Evolutionary conservation across 35 echinoderm and acorn worm species (phyloP).

Genomic region (Lytechinus variegatus): DNA sequence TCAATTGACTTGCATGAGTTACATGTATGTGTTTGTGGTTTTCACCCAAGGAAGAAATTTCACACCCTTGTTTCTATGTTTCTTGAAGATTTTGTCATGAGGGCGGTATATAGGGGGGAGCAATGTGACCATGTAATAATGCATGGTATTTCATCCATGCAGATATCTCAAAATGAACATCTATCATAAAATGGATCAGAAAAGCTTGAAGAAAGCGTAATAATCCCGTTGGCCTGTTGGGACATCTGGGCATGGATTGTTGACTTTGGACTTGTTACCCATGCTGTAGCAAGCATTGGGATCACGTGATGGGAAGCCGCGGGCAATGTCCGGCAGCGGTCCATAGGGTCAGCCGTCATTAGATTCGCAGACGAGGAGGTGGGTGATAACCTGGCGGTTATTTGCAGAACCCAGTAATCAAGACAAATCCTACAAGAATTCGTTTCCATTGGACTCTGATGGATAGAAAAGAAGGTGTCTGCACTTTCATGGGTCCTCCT

Average conservation of each 20-base stretch:
- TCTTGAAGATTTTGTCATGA: background rate
- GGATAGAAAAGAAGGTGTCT: background rate
- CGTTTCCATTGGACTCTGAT: background rate
- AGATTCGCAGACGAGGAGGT: background rate
- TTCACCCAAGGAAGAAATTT: background rate
- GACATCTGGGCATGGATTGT: background rate
- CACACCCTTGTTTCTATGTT: background rate
- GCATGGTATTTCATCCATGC: background rate
- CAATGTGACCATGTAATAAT: background rate
- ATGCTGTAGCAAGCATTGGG: background rate
- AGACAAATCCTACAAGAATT: background rate
- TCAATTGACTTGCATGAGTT: too few species aligned
- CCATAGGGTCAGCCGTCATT: background rate
- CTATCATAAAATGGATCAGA: background rate
- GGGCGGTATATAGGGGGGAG: background rate
- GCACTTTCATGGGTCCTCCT: background rate
- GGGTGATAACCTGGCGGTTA: background rate
- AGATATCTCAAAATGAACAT: background rate
- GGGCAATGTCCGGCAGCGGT: background rate
- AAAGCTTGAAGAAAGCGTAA: background rate
- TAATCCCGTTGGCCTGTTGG: background rate
- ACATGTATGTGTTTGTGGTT: background rate
- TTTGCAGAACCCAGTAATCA: constrained; percentile 11
- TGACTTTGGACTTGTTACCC: background rate
- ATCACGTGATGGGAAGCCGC: background rate